phyloP scores from a whole-genome alignment of 92 coral and sea anemone genomes.

The Montipora capitata region DNA sequence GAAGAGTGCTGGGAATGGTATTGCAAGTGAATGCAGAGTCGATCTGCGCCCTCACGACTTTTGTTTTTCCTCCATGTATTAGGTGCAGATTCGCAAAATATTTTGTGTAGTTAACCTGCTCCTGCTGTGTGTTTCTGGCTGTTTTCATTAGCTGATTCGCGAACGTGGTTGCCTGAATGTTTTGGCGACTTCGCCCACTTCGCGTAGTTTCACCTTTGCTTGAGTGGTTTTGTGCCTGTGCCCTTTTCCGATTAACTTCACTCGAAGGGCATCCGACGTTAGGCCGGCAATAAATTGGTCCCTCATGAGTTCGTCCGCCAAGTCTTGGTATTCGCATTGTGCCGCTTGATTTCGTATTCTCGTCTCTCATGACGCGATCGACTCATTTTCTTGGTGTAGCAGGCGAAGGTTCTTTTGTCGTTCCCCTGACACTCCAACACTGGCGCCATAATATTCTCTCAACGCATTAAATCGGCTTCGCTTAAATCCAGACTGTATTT shows the following conservation, averaged over 20 bases:
- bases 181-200: not conserved
- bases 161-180: conserved; percentile 27
- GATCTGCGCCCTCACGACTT: conserved; percentile 22
- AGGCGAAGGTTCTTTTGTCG: conserved; percentile 70
- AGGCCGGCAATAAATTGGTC: no score
- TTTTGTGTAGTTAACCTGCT: not conserved
- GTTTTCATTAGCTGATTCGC: not conserved
- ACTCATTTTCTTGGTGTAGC: not conserved
- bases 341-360: no score
- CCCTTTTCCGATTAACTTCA: no score
- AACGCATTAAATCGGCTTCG: conserved; percentile 1
- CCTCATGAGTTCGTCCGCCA: no score
- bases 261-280: no score
- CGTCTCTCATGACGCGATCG: no score
- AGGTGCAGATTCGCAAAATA: conserved; percentile 66
- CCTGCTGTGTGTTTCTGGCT: no score
- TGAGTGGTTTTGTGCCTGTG: no score
- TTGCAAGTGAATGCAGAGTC: conserved; percentile 75
- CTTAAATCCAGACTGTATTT: no score
- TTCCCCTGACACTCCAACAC: conserved; percentile 22
- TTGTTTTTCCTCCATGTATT: conserved; percentile 27
- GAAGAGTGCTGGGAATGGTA: not conserved
- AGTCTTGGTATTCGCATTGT: no score
- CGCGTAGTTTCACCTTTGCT: no score
- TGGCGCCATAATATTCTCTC: not conserved